Evolutionary conservation across 2,113 vertebrate species (phyloP).

Genomic region (Cnemophilus loriae): DNA sequence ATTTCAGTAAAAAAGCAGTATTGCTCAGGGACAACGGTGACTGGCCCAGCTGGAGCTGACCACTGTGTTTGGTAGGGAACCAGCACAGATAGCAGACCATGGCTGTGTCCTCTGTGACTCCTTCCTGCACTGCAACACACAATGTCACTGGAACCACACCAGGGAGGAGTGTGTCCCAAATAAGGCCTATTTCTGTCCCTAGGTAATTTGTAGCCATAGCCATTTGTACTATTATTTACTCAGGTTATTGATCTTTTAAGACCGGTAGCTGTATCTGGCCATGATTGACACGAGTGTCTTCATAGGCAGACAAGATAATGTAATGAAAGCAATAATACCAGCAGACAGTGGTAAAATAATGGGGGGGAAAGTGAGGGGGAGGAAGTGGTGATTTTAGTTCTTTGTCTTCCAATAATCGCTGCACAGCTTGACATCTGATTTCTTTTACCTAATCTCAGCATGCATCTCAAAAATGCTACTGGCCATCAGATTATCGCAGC

Average conservation of each 20-base stretch:
- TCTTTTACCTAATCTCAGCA: conserved; percentile 59
- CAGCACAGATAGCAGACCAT: background rate
- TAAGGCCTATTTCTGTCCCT: background rate
- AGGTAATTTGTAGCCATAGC: background rate
- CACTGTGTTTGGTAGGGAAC: background rate
- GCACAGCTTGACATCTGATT: conserved; percentile 36
- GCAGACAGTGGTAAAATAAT: conserved; percentile 13
- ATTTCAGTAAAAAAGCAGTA: background rate
- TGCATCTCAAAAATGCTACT: conserved; percentile 45
- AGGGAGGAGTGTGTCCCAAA: background rate
- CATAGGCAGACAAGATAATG: background rate
- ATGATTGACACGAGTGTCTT: background rate
- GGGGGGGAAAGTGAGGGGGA: background rate
- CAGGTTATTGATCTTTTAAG: background rate
- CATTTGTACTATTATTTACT: background rate
- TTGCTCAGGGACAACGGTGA: rapidly evolving
- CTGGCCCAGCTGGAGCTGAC: background rate
- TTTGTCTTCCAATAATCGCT: conserved; percentile 43
- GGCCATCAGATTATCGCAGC: conserved; percentile 49
- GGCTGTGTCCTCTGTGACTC: background rate
- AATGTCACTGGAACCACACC: background rate
- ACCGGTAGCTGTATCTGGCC: background rate
- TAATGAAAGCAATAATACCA: background rate
- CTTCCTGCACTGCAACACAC: background rate
- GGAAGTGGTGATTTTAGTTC: conserved; percentile 25